Evolutionary conservation across 37 sponge, comb jelly and placozoan genomes (phyloP).

Genomic region (Chondrilla cf. caribensis): DNA sequence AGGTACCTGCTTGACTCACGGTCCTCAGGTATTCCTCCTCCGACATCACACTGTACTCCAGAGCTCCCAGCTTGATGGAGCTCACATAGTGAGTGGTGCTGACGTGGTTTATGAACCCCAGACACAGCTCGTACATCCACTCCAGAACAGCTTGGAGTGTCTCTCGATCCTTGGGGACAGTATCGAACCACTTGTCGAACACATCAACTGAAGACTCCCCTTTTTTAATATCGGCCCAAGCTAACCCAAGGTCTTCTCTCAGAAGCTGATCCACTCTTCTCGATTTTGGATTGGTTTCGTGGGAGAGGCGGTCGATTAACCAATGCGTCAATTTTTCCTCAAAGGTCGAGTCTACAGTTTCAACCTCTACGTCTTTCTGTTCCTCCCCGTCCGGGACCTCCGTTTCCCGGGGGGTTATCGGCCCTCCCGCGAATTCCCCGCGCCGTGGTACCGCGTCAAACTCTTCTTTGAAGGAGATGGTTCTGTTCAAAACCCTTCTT

Average conservation of each 20-base stretch:
- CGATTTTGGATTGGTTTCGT: background rate
- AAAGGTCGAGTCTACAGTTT: constrained; percentile 9
- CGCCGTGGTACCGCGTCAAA: background rate
- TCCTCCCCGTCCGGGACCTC: background rate
- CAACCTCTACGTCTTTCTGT: background rate
- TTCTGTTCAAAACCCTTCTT: constrained; percentile 1
- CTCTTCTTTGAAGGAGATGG: constrained; percentile 12
- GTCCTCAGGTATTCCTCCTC: constrained; percentile 21
- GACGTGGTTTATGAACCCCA: background rate
- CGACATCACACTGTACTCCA: constrained; percentile 39
- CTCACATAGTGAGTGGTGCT: constrained; percentile 35
- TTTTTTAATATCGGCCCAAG: background rate
- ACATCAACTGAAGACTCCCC: background rate
- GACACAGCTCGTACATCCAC: constrained; percentile 8
- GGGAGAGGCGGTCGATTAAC: constrained; percentile 35
- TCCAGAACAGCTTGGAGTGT: background rate
- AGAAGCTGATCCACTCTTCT: background rate
- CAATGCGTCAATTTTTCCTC: constrained; percentile 57
- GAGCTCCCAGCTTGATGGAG: constrained; percentile 21
- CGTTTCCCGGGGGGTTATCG: background rate
- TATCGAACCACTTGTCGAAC: background rate
- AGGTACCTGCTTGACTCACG: constrained; percentile 9
- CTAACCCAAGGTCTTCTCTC: background rate
- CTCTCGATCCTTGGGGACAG: background rate
- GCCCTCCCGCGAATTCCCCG: background rate